Evolutionary conservation across 2,888 invertebrate genomes (phyloP).

Genomic region (Hyppa rectilinea): DNA sequence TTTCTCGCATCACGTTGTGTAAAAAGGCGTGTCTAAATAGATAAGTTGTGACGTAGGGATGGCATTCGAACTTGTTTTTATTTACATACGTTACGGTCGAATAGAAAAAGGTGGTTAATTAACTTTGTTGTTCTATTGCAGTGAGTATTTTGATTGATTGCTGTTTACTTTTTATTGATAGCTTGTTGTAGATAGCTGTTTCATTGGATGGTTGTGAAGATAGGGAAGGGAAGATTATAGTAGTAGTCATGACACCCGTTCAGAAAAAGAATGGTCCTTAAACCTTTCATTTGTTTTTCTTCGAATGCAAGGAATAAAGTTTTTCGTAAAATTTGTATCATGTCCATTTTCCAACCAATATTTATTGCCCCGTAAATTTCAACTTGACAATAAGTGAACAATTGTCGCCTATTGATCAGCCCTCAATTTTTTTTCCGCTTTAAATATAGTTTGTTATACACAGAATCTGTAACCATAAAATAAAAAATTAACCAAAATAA

Average conservation of each 20-base stretch:
- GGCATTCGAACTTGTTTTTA: conserved; percentile 79
- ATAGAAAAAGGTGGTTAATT: conserved; percentile 75
- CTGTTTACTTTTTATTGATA: conserved; percentile 34
- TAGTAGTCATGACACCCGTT: too few relatives aligned
- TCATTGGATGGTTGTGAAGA: conserved; percentile 30
- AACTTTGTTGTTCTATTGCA: conserved; percentile 49
- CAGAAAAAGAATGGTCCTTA: neutral
- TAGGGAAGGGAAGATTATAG: too few relatives aligned
- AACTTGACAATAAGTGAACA: neutral
- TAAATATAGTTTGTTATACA: neutral
- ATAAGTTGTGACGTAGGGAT: conserved; percentile 78
- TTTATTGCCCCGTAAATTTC: neutral
- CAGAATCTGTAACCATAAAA: neutral
- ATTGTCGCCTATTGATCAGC: neutral
- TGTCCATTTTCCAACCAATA: neutral
- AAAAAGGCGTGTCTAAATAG: conserved; percentile 87
- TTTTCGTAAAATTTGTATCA: neutral
- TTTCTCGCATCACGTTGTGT: conserved; percentile 66
- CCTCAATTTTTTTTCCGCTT: neutral
- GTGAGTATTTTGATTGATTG: conserved; percentile 44
- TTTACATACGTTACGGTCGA: conserved; percentile 69
- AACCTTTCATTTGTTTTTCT: neutral
- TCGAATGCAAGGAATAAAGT: neutral
- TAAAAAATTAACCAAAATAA: conserved; percentile 14
- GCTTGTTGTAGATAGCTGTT: conserved; percentile 22